A percentile compares a stretch with the other conserved stretches of the same genome.
Conservation (phyloP, 37 sponge, comb jelly and placozoan species). For the Bolinopsis microptera region DNA sequence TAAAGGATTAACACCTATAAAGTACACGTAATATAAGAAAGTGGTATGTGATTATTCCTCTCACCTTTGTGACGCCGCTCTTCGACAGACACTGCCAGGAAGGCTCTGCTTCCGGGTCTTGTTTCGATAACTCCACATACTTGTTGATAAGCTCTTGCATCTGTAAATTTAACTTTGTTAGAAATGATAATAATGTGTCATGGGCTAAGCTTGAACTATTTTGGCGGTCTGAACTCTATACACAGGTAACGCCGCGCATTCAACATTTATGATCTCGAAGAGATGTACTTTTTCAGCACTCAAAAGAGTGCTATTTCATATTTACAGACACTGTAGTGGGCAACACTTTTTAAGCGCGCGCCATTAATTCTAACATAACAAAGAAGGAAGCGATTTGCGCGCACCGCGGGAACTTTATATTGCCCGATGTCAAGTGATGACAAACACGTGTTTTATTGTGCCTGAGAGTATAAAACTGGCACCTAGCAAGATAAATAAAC, state of each 20-base stretch:
- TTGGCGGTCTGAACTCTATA: not conserved
- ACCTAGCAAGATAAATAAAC: not conserved
- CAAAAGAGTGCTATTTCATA: not conserved
- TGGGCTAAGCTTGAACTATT: not conserved
- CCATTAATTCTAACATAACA: not conserved
- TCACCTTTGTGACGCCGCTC: not conserved
- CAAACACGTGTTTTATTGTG: not conserved
- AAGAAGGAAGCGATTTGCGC: not conserved
- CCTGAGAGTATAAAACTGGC: not conserved
- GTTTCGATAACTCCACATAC: slow-evolving; percentile 26
- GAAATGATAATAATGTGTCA: not conserved
- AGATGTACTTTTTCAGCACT: slow-evolving; percentile 26
- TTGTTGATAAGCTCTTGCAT: slow-evolving; percentile 37
- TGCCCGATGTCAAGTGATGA: not conserved
- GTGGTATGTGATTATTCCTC: not conserved
- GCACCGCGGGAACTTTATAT: not conserved
- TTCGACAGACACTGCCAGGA: slow-evolving; percentile 17
- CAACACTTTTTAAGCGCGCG: not conserved
- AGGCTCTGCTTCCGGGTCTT: slow-evolving; percentile 9
- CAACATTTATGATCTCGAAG: not conserved
- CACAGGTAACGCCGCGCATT: not conserved
- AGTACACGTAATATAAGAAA: too few species aligned
- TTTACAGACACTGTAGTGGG: slow-evolving; percentile 6
- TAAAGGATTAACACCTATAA: too few species aligned
- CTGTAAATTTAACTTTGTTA: not conserved